These are phyloP conservation scores for Lycocorax pyrrhopterus DNA, from an alignment of 2,113 vertebrate genomes.

Conservation along the genomic window DNA sequence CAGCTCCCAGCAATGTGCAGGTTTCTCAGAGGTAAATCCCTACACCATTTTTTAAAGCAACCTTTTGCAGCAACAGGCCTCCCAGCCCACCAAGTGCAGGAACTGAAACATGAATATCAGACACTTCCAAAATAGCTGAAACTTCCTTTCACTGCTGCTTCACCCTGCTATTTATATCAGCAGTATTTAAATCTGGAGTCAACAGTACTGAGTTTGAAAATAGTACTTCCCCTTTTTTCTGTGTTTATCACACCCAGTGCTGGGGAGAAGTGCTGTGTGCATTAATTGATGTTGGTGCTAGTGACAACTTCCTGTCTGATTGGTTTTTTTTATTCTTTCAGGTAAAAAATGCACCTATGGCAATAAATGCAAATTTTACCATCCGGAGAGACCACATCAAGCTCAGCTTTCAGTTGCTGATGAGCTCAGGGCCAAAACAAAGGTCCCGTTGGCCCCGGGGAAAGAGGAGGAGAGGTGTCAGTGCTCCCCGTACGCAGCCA, in stretches of 20 bases:
- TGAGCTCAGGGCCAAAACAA: slow-evolving; percentile 81
- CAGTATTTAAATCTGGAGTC: neutral
- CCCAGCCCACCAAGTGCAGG: neutral
- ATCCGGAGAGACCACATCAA: slow-evolving; percentile 79
- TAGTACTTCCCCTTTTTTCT: neutral
- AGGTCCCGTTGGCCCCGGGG: neutral
- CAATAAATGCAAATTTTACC: slow-evolving; percentile 90
- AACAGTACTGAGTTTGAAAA: neutral
- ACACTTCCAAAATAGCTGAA: neutral
- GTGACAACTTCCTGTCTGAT: neutral
- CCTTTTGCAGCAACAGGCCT: neutral
- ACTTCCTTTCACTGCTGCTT: neutral
- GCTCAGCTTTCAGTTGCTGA: slow-evolving; percentile 83
- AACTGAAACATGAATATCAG: neutral
- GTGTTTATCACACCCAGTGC: rapidly evolving
- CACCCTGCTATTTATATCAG: neutral
- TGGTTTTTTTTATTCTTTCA: slow-evolving; percentile 38
- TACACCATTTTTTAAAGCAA: neutral
- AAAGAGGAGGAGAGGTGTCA: slow-evolving; percentile 11
- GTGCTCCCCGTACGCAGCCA: rapidly evolving
- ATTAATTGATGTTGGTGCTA: rapidly evolving
- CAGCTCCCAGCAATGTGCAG: neutral
- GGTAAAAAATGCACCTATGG: slow-evolving; percentile 93
- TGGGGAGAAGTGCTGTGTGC: neutral
- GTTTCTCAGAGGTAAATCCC: neutral